phyloP scores from a whole-genome alignment of 1,140 invertebrate genomes.

The Aphelinus certus region DNA sequence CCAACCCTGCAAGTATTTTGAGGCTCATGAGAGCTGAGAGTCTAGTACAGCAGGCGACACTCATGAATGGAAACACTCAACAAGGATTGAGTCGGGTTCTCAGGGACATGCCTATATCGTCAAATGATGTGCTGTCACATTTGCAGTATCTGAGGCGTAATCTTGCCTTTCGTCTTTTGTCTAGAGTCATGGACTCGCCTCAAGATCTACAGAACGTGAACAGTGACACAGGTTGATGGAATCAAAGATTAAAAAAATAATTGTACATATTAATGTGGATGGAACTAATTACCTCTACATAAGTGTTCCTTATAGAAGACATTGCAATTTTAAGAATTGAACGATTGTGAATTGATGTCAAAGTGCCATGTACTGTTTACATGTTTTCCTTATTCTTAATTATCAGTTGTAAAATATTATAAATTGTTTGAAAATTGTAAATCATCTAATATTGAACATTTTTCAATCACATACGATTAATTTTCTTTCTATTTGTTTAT shows the following conservation, averaged over 20 bases:
- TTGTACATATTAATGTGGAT: too few species aligned
- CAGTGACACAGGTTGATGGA: too few species aligned
- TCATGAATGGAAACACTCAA: constrained; percentile 1
- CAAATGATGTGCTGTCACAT: constrained; percentile 10
- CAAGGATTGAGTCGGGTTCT: neutral
- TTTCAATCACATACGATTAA: too few species aligned
- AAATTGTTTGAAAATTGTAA: too few species aligned
- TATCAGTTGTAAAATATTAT: too few species aligned
- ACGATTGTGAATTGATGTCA: neutral
- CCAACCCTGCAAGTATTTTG: neutral
- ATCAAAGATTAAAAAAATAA: too few species aligned
- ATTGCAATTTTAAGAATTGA: neutral
- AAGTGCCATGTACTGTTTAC: constrained; percentile 14
- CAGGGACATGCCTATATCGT: neutral
- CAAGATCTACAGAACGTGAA: constrained; percentile 22
- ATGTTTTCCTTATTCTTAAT: neutral
- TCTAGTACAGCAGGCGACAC: neutral
- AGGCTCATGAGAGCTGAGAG: constrained; percentile 19
- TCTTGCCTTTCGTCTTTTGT: constrained; percentile 25
- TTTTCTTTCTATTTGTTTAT: too few species aligned
- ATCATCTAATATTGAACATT: too few species aligned
- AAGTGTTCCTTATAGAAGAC: constrained; percentile 14
- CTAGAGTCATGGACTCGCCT: neutral
- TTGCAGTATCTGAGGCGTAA: constrained; percentile 16
- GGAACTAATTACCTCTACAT: constrained; percentile 5